Evolutionary conservation across 30 jellyfish, hydroid and myxozoan genomes (phyloP).

Genomic region (Kudoa iwatai): DNA sequence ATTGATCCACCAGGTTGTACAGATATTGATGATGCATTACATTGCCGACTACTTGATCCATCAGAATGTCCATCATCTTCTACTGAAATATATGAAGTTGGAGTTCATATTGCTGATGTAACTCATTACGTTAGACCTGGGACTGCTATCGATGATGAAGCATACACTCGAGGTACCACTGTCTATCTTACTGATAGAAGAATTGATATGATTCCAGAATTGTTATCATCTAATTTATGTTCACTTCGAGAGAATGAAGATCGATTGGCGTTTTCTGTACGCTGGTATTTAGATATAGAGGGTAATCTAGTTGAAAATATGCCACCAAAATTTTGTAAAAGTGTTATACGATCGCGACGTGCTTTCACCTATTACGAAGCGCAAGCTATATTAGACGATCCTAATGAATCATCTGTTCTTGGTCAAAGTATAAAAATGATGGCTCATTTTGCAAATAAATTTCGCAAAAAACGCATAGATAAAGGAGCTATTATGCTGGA

Average conservation of each 20-base stretch:
- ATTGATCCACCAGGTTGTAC: conserved; percentile 99
- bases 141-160: conserved; percentile 73
- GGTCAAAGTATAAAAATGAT: conserved; percentile 19
- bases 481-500: conserved; percentile 70
- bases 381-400: conserved; percentile 57
- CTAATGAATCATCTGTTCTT: conserved; percentile 11
- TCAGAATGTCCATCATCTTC: neutral
- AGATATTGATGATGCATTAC: conserved; percentile 92
- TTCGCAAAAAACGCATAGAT: conserved; percentile 19
- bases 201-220: conserved; percentile 88
- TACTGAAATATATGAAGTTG: conserved; percentile 13
- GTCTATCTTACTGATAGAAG: conserved; percentile 76
- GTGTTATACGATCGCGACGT: conserved; percentile 51
- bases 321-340: conserved; percentile 24
- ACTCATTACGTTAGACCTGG: conserved; percentile 72
- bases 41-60: conserved; percentile 16
- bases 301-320: conserved; percentile 4
- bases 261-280: conserved; percentile 1
- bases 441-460: conserved; percentile 21
- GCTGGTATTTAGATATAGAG: neutral
- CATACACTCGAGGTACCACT: conserved; percentile 45
- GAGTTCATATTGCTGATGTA: conserved; percentile 96
- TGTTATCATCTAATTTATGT: conserved; percentile 58
- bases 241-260: conserved; percentile 77
- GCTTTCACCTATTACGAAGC: conserved; percentile 86